These are phyloP conservation scores for Drosophila bunnanda DNA, from an alignment of 2,888 invertebrate genomes.

Conservation along the genomic window DNA sequence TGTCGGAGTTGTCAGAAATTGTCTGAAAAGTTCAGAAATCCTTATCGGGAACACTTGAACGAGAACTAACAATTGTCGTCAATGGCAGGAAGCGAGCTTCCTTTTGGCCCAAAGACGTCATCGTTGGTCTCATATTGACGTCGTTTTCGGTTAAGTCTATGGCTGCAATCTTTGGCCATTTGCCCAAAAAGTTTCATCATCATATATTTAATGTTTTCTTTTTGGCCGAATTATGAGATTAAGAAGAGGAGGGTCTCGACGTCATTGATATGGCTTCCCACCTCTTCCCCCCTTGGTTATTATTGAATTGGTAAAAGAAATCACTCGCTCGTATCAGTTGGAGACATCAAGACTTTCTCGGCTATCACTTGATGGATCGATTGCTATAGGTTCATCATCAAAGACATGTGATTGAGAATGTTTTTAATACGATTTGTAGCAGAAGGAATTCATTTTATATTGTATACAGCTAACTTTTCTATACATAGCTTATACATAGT, in stretches of 20 bases:
- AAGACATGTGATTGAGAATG: conserved; percentile 10
- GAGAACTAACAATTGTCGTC: conserved; percentile 29
- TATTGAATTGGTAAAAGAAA: not conserved
- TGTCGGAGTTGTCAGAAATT: conserved; percentile 5
- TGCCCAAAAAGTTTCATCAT: conserved; percentile 18
- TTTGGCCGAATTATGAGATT: conserved; percentile 5
- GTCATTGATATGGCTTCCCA: conserved; percentile 24
- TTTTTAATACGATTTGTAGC: not conserved
- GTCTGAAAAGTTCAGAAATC: conserved; percentile 4
- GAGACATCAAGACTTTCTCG: not conserved
- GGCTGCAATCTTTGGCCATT: conserved; percentile 18
- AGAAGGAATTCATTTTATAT: not conserved
- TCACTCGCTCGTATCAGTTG: not conserved
- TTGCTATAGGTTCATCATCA: not conserved
- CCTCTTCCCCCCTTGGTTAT: not conserved
- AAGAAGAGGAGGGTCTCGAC: not conserved
- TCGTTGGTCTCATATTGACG: conserved; percentile 13
- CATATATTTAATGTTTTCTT: not conserved
- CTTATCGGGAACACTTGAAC: conserved; percentile 32
- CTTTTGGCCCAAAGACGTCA: conserved; percentile 27
- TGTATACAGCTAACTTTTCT: not conserved
- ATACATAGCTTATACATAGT: not conserved
- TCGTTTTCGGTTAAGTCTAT: conserved; percentile 1
- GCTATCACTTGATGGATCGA: conserved; percentile 18
- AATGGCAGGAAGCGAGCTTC: conserved; percentile 23